Base-by-base conservation (phyloP, 2,888 invertebrate genomes). In the Brachyopa scutellaris region DNA sequence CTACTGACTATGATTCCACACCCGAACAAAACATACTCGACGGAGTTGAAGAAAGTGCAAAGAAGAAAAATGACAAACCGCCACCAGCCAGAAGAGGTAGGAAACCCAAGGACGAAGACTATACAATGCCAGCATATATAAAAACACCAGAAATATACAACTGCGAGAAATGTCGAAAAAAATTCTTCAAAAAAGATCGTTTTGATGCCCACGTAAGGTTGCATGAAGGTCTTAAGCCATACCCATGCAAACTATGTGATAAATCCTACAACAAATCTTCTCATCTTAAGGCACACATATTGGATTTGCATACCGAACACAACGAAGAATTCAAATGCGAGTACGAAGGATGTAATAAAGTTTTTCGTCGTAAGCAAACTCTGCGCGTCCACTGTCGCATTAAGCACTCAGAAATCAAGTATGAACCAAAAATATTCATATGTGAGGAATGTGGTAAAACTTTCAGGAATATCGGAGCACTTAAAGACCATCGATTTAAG, bases 371-470 rank as follows among this genome's bases (percentile, higher is more conserved):
- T 29, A 85, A 85, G 26, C 87, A 89, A 36, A 88, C 89, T n/a
- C 85, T 89, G 78, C 87, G 88, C 29, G 88, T 88, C 15, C 89
- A 89, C 77, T 88, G 88, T 19, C 87, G 89, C 0, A 85, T 89
- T 2, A 89, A 89, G 69, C 89, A 89, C 82, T 61, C 79, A 1
- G 67, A 72, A 23, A 70, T 13, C 1, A 88, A 88, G 4, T 89
- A 88, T 42, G 78, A 74, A 19, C 84, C 80, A 1, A 84, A 84
- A 29, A 82, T 73, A 2, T 84, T 73, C 42, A 88, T 89, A 2
- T 89, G 89, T 40, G 89, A 89, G 33, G 87, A 88, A 31, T 89
- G 89, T 40, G 89, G 89, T 0, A 87, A 88, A 2, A 89, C 88
- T 0, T 89, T 89, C 59, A 88, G 89, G 36, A 89, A 89, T 61